These are phyloP conservation scores for Portevinia maculata DNA, from an alignment of 2,888 invertebrate genomes.

Conservation along the genomic window DNA sequence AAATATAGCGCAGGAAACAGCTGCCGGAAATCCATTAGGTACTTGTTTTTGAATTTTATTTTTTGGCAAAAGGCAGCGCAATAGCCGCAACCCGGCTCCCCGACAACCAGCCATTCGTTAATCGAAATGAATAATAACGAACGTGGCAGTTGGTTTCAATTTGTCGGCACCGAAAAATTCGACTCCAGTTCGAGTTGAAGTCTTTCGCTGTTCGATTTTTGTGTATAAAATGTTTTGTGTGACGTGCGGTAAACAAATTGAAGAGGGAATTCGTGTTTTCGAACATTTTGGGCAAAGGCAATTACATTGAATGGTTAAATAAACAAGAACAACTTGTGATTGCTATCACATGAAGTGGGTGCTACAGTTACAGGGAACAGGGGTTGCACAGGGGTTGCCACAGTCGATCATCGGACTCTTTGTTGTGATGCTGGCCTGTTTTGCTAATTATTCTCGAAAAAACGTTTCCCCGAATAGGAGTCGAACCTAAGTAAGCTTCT, in stretches of 20 bases:
- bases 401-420: too few relatives aligned
- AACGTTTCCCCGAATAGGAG: too few relatives aligned
- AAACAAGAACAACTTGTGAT: too few relatives aligned
- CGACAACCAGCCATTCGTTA: not conserved
- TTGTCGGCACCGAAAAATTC: conserved; percentile 46
- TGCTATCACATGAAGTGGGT: too few relatives aligned
- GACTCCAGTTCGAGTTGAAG: too few relatives aligned
- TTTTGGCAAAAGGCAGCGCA: conserved; percentile 1
- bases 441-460: too few relatives aligned
- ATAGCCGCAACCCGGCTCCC: too few relatives aligned
- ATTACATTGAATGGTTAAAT: too few relatives aligned
- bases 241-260: conserved; percentile 27
- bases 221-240: not conserved
- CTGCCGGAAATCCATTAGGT: conserved; percentile 74
- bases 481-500: too few relatives aligned
- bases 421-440: too few relatives aligned
- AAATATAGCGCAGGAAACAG: conserved; percentile 67
- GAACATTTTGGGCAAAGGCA: conserved; percentile 52
- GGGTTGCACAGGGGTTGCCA: too few relatives aligned
- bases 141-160: conserved; percentile 66
- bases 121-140: conserved; percentile 12
- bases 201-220: conserved; percentile 24
- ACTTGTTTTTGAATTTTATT: conserved; percentile 63
- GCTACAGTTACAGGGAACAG: too few relatives aligned
- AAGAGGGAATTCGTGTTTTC: conserved; percentile 32